Percentiles rank a stretch among this genome's conserved stretches.
Evolutionary conservation across 2,797 vertebrate species (phyloP).

Genomic region (Onychomys arenicola): DNA sequence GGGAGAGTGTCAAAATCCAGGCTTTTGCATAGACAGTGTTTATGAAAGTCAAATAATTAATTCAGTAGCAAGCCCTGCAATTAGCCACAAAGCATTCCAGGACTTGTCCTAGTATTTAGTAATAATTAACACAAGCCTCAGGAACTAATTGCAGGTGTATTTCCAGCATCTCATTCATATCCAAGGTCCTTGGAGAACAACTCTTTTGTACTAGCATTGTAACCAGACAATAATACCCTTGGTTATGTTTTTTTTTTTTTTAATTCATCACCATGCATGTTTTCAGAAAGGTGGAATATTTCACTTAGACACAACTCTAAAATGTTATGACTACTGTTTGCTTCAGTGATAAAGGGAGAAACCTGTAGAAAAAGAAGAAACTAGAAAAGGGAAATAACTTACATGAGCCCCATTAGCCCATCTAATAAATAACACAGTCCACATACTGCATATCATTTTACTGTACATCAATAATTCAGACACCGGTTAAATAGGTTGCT

Average conservation of each 20-base stretch:
- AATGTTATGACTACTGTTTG: neutral
- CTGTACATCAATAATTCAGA: neutral
- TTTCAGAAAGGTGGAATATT: neutral
- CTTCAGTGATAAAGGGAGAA: neutral
- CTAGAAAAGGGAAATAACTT: conserved; percentile 39
- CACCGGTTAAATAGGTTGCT: neutral
- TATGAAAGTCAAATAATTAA: conserved; percentile 27
- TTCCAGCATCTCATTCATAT: neutral
- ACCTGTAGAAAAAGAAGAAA: neutral
- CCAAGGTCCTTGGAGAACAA: neutral
- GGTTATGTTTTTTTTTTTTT: neutral
- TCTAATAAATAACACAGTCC: neutral
- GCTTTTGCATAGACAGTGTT: neutral
- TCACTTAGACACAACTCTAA: conserved; percentile 16
- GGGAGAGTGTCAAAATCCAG: neutral
- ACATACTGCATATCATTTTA: neutral
- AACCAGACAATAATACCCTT: neutral
- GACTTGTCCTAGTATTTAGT: neutral
- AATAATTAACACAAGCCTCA: neutral
- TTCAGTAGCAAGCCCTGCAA: conserved; percentile 6
- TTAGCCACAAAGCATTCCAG: neutral
- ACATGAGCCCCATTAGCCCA: neutral
- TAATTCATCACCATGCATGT: neutral
- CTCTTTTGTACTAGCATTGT: neutral
- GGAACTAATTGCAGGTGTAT: neutral